Conservation (phyloP, 2,888 invertebrate species). For the Drosophila kuntzei region DNA sequence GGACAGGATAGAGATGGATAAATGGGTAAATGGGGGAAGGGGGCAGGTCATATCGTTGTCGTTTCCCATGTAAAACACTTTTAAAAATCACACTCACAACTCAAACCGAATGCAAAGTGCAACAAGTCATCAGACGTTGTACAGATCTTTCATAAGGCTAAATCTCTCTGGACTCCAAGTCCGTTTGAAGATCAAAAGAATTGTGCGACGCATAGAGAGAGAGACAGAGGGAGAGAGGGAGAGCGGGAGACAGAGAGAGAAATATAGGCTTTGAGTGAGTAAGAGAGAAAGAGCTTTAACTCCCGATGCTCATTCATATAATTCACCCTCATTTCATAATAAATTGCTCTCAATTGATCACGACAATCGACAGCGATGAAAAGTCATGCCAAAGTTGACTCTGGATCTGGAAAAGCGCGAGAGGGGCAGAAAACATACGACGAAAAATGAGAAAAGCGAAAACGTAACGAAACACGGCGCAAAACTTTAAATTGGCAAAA, state of each 20-base stretch:
- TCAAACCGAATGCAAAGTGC: constrained; percentile 75
- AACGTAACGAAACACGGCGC: constrained; percentile 59
- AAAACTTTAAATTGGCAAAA: constrained; percentile 70
- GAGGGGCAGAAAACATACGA: constrained; percentile 56
- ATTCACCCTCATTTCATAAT: constrained; percentile 86
- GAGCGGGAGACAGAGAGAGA: constrained; percentile 38
- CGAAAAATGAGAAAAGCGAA: constrained; percentile 54
- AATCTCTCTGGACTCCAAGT: constrained; percentile 34
- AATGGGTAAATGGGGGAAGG: background rate
- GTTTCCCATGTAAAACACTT: constrained; percentile 83
- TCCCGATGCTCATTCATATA: constrained; percentile 83
- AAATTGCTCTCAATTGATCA: constrained; percentile 86
- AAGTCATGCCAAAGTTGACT: constrained; percentile 80
- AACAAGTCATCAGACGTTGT: constrained; percentile 69
- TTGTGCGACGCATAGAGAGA: constrained; percentile 70
- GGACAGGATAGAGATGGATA: background rate
- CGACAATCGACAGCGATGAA: constrained; percentile 84
- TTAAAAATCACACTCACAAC: constrained; percentile 83
- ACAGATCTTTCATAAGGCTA: constrained; percentile 71
- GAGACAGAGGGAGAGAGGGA: constrained; percentile 18
- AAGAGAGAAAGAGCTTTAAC: constrained; percentile 26
- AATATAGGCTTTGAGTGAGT: constrained; percentile 24
- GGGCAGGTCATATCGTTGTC: constrained; percentile 50
- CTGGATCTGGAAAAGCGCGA: constrained; percentile 42
- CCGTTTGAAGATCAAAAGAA: constrained; percentile 82